A percentile compares a stretch with the other conserved stretches of the same genome.
These are phyloP conservation scores for Terrapene triunguis DNA, from an alignment of 2,113 vertebrate species.

Conservation along the genomic window DNA sequence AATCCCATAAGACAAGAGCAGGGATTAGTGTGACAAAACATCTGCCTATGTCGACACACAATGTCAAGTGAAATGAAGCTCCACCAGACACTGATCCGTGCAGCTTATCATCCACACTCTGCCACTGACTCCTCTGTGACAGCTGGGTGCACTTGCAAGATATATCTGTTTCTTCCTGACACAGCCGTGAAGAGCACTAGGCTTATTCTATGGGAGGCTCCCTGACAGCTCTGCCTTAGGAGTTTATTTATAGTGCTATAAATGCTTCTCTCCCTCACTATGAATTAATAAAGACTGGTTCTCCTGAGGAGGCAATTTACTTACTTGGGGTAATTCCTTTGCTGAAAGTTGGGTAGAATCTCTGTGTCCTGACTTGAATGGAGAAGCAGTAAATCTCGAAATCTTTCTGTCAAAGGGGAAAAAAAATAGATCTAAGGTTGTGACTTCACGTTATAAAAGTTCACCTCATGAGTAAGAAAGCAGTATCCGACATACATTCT, in stretches of 20 bases:
- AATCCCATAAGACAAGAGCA: conserved; percentile 35
- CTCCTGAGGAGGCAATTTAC: conserved; percentile 61
- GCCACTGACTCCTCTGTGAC: not conserved
- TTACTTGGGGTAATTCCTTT: conserved; percentile 94
- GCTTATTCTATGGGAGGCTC: not conserved
- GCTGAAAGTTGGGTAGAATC: conserved; percentile 92
- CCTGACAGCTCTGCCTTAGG: conserved; percentile 8
- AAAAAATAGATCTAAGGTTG: conserved; percentile 44
- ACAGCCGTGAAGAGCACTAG: not conserved
- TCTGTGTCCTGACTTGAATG: conserved; percentile 82
- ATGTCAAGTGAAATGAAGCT: conserved; percentile 37
- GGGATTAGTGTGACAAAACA: conserved; percentile 55
- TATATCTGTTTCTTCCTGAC: not conserved
- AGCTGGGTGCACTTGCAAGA: not conserved
- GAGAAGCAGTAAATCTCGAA: conserved; percentile 89
- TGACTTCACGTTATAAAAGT: conserved; percentile 17
- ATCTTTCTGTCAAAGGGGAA: conserved; percentile 85
- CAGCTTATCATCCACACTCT: not conserved
- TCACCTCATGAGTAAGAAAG: conserved; percentile 38
- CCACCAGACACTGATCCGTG: not conserved
- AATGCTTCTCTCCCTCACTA: not conserved
- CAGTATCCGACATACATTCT: conserved; percentile 22
- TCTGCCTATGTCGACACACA: not conserved
- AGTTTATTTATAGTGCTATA: not conserved
- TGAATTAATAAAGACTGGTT: conserved; percentile 13